Conservation (phyloP, 2,113 vertebrate genomes). For the Dromiciops gliroides region DNA sequence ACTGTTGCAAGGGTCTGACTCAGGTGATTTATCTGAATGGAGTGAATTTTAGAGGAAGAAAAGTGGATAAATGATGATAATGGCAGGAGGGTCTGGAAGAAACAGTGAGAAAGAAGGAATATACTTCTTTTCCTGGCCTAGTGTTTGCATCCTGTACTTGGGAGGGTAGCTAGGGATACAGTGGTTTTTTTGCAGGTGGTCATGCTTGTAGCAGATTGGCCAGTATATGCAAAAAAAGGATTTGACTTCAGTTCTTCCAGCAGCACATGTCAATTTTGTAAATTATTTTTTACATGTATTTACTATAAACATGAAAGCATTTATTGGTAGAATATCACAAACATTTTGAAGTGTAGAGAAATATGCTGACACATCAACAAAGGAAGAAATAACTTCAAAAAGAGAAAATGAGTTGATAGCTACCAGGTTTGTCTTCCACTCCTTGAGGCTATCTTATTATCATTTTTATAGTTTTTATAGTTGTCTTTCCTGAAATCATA, state of each 20-base stretch:
- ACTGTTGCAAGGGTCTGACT: neutral
- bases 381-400: conserved; percentile 5
- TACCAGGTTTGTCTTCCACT: neutral
- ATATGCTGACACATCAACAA: neutral
- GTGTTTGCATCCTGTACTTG: neutral
- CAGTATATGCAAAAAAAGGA: conserved; percentile 30
- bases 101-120: too few relatives aligned
- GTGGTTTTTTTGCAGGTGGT: neutral
- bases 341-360: neutral
- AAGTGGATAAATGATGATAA: too few relatives aligned
- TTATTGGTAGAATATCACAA: neutral
- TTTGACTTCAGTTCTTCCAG: conserved; percentile 13
- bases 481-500: neutral
- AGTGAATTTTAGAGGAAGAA: neutral
- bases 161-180: neutral
- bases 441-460: conserved; percentile 42
- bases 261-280: neutral
- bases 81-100: too few relatives aligned
- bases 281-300: neutral
- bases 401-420: neutral
- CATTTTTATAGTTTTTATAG: conserved; percentile 29
- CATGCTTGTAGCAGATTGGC: neutral
- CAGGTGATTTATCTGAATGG: neutral
- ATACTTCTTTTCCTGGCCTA: neutral
- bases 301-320: neutral